Evolutionary conservation across 2,113 vertebrate species (phyloP).

Genomic region (Grantiella picta): DNA sequence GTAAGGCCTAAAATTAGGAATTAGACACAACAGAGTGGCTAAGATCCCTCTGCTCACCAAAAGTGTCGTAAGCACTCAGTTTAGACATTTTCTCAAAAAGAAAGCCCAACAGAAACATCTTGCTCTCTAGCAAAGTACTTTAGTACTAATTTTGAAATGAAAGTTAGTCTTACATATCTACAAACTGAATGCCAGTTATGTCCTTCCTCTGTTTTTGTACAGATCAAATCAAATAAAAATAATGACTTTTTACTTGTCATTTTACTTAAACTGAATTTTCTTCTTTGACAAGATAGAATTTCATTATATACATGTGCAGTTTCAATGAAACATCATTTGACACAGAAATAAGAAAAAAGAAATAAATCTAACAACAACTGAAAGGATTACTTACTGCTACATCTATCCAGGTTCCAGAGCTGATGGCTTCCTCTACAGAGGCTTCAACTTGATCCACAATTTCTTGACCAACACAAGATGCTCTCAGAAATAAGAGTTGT

Average conservation of each 20-base stretch:
- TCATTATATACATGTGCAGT: background rate
- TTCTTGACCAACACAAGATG: conserved; percentile 84
- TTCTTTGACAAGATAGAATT: background rate
- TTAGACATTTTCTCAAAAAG: background rate
- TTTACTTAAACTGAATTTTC: background rate
- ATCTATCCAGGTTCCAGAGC: conserved; percentile 87
- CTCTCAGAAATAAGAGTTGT: conserved; percentile 84
- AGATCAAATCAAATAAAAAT: background rate
- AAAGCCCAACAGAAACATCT: background rate
- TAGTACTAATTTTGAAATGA: background rate
- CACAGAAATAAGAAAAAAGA: background rate
- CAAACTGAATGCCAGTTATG: background rate
- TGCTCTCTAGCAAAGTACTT: background rate
- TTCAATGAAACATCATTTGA: background rate
- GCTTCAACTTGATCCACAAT: conserved; percentile 95
- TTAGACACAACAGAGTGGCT: background rate
- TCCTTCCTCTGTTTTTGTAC: background rate
- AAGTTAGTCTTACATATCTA: background rate
- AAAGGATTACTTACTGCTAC: conserved; percentile 77
- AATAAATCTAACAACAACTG: background rate
- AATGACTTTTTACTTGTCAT: background rate
- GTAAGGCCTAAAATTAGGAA: background rate
- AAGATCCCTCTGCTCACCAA: background rate
- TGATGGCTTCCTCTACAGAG: conserved; percentile 92
- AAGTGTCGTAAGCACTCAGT: background rate